phyloP scores from a whole-genome alignment of 2,113 vertebrate genomes.

The Himantopus leucocephalus region DNA sequence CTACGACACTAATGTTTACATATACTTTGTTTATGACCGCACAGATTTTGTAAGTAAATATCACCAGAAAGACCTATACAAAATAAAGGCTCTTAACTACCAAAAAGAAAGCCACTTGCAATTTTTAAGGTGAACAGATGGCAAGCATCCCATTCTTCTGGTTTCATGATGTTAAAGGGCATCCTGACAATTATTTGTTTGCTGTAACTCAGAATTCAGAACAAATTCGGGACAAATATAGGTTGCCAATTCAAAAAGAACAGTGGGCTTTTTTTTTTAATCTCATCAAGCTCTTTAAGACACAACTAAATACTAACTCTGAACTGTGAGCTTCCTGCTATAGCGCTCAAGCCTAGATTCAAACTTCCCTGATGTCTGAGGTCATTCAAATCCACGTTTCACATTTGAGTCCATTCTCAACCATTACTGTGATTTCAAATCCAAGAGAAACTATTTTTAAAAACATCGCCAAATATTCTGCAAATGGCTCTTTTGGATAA shows the following conservation, averaged over 20 bases:
- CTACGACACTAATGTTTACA: background rate
- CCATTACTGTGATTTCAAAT: background rate
- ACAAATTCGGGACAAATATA: background rate
- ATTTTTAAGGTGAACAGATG: background rate
- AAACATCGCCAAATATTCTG: background rate
- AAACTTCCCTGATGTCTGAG: background rate
- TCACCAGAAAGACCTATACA: conserved; percentile 48
- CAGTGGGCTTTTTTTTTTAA: background rate
- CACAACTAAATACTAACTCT: background rate
- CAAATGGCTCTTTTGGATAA: conserved; percentile 37
- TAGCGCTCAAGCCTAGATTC: background rate
- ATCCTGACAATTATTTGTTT: background rate
- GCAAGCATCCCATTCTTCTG: background rate
- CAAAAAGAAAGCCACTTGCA: conserved; percentile 51
- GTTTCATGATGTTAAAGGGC: background rate
- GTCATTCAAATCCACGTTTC: background rate
- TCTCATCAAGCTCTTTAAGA: background rate
- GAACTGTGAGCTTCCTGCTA: background rate
- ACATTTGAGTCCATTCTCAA: background rate
- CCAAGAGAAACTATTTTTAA: background rate
- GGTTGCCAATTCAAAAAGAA: background rate
- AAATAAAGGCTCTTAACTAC: conserved; percentile 30
- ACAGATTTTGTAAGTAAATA: conserved; percentile 6
- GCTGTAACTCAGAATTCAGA: background rate
- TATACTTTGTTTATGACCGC: conserved; percentile 2